Conservation (phyloP, 2,113 vertebrate genomes). For the Entosphenus tridentatus region DNA sequence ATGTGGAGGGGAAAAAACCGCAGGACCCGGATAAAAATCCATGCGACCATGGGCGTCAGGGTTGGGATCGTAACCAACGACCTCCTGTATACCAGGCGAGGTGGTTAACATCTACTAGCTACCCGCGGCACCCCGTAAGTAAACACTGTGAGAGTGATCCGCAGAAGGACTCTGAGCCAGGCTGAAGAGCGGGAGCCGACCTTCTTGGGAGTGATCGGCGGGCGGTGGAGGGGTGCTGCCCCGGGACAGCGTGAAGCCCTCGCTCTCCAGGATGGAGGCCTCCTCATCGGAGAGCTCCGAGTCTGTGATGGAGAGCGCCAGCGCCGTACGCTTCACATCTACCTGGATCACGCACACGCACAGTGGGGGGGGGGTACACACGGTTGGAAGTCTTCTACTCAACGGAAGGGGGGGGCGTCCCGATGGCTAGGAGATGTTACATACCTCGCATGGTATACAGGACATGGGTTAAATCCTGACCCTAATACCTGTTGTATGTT, state of each 20-base stretch:
- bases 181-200: background rate
- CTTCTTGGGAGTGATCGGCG: conserved; percentile 10
- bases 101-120: too few relatives aligned
- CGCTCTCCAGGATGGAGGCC: conserved; percentile 83
- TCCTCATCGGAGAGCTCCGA: conserved; percentile 91
- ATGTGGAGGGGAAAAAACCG: too few relatives aligned
- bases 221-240: conserved; percentile 84
- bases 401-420: too few relatives aligned
- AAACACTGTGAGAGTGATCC: conserved; percentile 10
- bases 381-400: too few relatives aligned
- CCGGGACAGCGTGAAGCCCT: conserved; percentile 82
- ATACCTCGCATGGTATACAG: too few relatives aligned
- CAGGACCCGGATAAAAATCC: too few relatives aligned
- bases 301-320: conserved; percentile 93
- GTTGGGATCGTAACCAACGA: too few relatives aligned
- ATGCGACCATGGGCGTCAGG: too few relatives aligned
- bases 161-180: conserved; percentile 7
- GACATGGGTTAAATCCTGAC: background rate
- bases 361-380: too few relatives aligned
- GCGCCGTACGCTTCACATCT: conserved; percentile 58
- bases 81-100: too few relatives aligned
- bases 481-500: background rate
- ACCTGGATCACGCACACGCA: conserved; percentile 22
- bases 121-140: too few relatives aligned
- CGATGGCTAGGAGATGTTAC: too few relatives aligned